A percentile compares a stretch with the other conserved stretches of the same genome.
Conservation (phyloP, 2,113 vertebrate genomes). For the Acrocephalus kingi region DNA sequence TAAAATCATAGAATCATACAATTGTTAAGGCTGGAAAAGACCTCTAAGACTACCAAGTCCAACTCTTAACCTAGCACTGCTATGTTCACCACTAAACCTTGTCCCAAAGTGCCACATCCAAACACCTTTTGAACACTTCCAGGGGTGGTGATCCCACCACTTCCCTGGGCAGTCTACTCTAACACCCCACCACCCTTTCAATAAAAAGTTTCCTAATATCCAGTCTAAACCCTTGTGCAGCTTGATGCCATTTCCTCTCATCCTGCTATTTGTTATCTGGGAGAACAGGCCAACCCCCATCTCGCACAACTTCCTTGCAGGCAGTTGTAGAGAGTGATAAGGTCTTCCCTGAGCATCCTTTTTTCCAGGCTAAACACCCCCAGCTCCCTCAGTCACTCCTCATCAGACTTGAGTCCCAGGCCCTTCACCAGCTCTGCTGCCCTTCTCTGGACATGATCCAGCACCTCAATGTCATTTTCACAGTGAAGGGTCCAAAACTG, state of each 20-base stretch:
- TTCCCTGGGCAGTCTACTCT: not conserved
- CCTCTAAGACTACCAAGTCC: not conserved
- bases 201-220: not conserved
- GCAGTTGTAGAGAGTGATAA: not conserved
- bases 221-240: not conserved
- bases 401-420: not conserved
- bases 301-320: not conserved
- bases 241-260: not conserved
- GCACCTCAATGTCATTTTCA: not conserved
- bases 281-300: not conserved
- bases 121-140: not conserved
- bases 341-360: not conserved
- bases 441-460: not conserved
- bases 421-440: not conserved
- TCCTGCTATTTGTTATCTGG: not conserved
- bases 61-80: not conserved
- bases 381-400: not conserved
- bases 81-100: not conserved
- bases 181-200: rapidly evolving
- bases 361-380: not conserved
- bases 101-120: not conserved
- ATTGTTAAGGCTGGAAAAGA: not conserved
- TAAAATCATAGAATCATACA: not conserved
- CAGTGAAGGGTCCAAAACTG: not conserved
- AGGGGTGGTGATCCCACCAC: not conserved